Conservation (phyloP, 2,888 invertebrate species). For the Drosophila lacicola region DNA sequence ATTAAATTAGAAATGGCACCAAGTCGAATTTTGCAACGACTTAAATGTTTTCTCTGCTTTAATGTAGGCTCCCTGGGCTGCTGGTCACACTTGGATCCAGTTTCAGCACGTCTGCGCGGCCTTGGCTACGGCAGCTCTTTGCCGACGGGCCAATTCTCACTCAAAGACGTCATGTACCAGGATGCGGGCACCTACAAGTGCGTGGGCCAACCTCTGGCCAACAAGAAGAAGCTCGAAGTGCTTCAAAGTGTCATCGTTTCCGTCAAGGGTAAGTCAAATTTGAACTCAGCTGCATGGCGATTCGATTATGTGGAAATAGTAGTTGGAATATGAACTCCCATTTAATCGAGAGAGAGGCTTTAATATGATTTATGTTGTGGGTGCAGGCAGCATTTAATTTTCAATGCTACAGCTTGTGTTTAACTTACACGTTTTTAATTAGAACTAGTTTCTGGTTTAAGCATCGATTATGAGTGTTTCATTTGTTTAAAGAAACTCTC, state of each 20-base stretch:
- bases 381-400: too few relatives aligned
- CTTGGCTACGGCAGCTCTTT: slow-evolving; percentile 86
- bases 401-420: too few relatives aligned
- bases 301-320: neutral
- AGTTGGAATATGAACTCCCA: neutral
- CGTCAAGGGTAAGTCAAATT: slow-evolving; percentile 86
- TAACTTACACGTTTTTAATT: too few relatives aligned
- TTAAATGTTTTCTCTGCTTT: slow-evolving; percentile 23
- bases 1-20: slow-evolving; percentile 72
- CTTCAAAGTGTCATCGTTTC: slow-evolving; percentile 86
- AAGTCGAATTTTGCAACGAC: slow-evolving; percentile 54
- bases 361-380: too few relatives aligned
- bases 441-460: too few relatives aligned
- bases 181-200: slow-evolving; percentile 92
- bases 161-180: slow-evolving; percentile 91
- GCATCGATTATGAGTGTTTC: too few relatives aligned
- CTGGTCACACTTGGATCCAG: slow-evolving; percentile 87
- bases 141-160: slow-evolving; percentile 87
- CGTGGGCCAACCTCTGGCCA: slow-evolving; percentile 86
- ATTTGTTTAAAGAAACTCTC: too few relatives aligned
- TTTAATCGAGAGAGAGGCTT: neutral
- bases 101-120: slow-evolving; percentile 86
- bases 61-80: slow-evolving; percentile 87
- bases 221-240: slow-evolving; percentile 86
- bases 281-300: neutral